Evolutionary conservation across 2,888 invertebrate genomes (phyloP), one percentile per base, ranked within the genome.

Genomic region (Hypomecis punctinalis): DNA sequence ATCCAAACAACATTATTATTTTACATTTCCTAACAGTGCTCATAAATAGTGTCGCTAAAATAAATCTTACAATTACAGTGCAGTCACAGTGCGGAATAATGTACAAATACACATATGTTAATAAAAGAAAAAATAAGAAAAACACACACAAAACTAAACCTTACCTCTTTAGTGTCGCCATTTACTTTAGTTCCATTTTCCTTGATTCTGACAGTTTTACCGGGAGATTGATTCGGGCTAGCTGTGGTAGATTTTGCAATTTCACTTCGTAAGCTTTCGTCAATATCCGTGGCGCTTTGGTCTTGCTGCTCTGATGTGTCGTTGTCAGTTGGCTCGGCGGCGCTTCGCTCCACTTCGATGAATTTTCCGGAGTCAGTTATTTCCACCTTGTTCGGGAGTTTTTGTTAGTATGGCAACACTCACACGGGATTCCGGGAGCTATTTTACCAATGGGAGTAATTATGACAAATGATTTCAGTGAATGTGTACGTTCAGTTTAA

Each of bases 341-440:
- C 76, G 4, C 88, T 75, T 36, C 87, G 82, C 71, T 93, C 93
- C 56, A 93, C 88, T 84, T 93, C 93, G 81, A 93, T 90, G 88
- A 93, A 93, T 79, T 92, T 93, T 11, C 93, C 93, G 70, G 91
- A 88, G 74, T 90, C 89, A 48, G 93, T 93, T 80, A 93, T 74
- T 91, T 93, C 93, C 71, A 93, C 92, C 93, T 93, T 91, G 80
- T 83, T 80, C 75, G 84, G 79, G 80, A 79, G 80, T 76, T 76
- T 77, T 77, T 79, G 89, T 91, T 91, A 90, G 91, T 89, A 75
- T 81, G 80, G 83, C 77, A 84, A 86, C 88, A 89, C 88, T 67
- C 83, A 84, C 80, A 81, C 82, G 7, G 53, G 63, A 57, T 51
- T 56, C 74, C 79, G 70, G 65, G 59, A 65, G 73, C 75, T 59